Evolutionary conservation across 2,888 invertebrate species (phyloP).

Genomic region (Diploptera punctata): DNA sequence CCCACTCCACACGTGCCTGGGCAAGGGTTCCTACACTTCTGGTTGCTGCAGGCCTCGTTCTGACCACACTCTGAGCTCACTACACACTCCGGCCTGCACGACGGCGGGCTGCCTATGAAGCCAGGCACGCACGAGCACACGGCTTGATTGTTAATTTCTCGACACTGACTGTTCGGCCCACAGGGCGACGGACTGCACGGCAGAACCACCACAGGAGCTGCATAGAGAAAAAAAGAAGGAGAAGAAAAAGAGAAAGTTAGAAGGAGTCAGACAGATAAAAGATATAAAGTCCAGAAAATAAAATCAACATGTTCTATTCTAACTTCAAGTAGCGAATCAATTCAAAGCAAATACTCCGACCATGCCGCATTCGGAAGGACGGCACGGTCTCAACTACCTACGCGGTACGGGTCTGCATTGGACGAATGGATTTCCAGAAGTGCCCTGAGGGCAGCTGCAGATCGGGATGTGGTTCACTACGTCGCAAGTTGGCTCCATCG

Average conservation of each 20-base stretch:
- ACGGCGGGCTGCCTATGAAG: conserved; percentile 59
- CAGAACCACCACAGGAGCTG: conserved; percentile 60
- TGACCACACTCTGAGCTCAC: conserved; percentile 60
- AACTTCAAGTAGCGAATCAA: not conserved
- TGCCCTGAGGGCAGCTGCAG: conserved; percentile 74
- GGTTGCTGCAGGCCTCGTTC: conserved; percentile 60
- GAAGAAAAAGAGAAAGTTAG: conserved; percentile 30
- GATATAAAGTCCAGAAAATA: not conserved
- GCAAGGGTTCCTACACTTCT: conserved; percentile 61
- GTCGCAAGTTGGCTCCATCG: conserved; percentile 71
- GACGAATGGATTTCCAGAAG: conserved; percentile 69
- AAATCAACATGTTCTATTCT: not conserved
- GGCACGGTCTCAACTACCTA: conserved; percentile 46
- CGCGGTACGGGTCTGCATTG: conserved; percentile 55
- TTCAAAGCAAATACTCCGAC: too few relatives aligned
- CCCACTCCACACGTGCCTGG: conserved; percentile 66
- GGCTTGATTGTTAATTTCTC: conserved; percentile 57
- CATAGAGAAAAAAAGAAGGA: conserved; percentile 23
- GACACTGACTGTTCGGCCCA: conserved; percentile 59
- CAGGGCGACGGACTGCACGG: conserved; percentile 68
- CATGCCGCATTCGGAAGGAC: conserved; percentile 31
- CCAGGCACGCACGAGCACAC: conserved; percentile 59
- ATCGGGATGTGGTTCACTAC: conserved; percentile 80
- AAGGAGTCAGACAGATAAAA: not conserved
- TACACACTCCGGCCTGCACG: conserved; percentile 60